phyloP scores from a whole-genome alignment of 2,113 vertebrate genomes.

The Corapipo altera region DNA sequence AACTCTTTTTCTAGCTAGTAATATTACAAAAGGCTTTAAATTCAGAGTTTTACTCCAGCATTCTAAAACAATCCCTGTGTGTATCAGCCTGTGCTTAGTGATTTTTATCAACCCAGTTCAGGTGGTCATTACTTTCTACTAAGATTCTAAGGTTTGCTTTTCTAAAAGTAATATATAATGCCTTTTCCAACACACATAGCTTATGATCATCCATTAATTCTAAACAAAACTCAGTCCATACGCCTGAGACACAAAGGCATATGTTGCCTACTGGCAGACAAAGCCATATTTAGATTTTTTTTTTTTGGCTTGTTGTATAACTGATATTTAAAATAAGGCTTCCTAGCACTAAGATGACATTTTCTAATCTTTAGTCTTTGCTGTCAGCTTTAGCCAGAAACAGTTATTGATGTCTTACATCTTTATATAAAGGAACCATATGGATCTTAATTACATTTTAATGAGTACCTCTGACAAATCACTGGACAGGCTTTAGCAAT shows the following conservation, averaged over 20 bases:
- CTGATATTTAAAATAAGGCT: background rate
- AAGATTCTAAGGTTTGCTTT: background rate
- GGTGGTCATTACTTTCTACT: background rate
- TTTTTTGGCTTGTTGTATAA: background rate
- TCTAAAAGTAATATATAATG: background rate
- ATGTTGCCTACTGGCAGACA: background rate
- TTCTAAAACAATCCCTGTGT: background rate
- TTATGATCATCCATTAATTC: background rate
- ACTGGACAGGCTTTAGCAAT: background rate
- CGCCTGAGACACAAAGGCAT: background rate
- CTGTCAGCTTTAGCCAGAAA: background rate
- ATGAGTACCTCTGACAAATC: background rate
- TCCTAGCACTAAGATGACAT: background rate
- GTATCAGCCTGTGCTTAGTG: background rate
- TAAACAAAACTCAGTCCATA: background rate
- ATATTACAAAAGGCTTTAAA: background rate
- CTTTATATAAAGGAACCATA: background rate
- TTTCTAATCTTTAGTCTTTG: background rate
- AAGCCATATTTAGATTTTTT: background rate
- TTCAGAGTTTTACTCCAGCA: background rate
- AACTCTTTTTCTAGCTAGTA: background rate
- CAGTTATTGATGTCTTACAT: background rate
- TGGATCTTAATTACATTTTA: conserved; percentile 11
- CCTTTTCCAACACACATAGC: background rate
- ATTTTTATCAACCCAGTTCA: background rate